Conservation (phyloP, 1,140 invertebrate species). For the Drosophila elegans region DNA sequence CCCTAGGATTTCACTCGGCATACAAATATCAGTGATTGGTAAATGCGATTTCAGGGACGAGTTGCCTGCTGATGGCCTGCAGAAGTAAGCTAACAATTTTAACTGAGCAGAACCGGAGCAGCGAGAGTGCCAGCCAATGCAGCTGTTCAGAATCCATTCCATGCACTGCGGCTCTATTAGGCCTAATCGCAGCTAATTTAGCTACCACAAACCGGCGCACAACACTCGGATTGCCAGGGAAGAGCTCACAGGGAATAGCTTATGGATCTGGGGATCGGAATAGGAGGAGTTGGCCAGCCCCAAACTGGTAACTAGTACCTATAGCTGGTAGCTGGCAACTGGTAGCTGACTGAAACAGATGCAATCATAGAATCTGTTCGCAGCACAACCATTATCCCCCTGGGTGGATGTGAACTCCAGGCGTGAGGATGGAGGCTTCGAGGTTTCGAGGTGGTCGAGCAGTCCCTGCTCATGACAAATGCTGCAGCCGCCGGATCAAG, state of each 20-base stretch:
- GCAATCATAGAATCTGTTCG: slow-evolving; percentile 71
- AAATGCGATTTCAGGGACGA: slow-evolving; percentile 32
- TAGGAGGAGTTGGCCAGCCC: slow-evolving; percentile 10
- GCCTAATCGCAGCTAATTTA: slow-evolving; percentile 72
- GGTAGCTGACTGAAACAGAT: slow-evolving; percentile 43
- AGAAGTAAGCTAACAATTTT: slow-evolving; percentile 39
- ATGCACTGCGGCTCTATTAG: slow-evolving; percentile 59
- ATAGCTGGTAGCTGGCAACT: slow-evolving; percentile 14
- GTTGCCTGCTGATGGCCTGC: slow-evolving; percentile 13
- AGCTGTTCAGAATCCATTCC: slow-evolving; percentile 22
- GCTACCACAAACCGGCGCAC: slow-evolving; percentile 36
- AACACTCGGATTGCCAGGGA: slow-evolving; percentile 3
- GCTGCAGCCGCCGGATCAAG: slow-evolving; percentile 36
- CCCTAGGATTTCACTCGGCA: slow-evolving; percentile 15
- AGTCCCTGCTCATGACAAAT: slow-evolving; percentile 66
- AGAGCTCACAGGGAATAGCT: slow-evolving; percentile 59
- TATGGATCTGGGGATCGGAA: slow-evolving; percentile 47
- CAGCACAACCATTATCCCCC: slow-evolving; percentile 34
- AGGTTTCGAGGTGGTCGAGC: slow-evolving; percentile 13
- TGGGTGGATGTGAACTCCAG: slow-evolving; percentile 8
- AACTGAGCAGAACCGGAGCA: slow-evolving; percentile 1
- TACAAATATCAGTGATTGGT: slow-evolving; percentile 23
- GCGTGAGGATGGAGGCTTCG: not conserved
- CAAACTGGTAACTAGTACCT: slow-evolving; percentile 13
- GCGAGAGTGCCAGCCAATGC: slow-evolving; percentile 7